phyloP scores from a whole-genome alignment of 2,888 invertebrate species.

The Caenorhabditis parvicauda region DNA sequence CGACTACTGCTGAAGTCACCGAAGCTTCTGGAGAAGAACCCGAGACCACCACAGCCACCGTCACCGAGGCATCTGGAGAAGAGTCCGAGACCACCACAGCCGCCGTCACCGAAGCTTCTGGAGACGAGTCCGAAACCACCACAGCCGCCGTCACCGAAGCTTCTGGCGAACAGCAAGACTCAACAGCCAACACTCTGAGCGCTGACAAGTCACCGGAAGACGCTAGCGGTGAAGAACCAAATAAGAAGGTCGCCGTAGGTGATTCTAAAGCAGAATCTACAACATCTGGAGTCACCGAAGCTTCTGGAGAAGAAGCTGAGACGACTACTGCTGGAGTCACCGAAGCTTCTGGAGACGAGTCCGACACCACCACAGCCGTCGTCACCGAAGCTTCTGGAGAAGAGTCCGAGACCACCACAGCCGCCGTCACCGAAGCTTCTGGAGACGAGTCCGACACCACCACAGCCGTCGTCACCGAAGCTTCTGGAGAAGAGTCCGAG shows the following conservation, averaged over 20 bases:
- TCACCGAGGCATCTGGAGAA: conserved; percentile 14
- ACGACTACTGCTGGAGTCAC: conserved; percentile 5
- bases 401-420: conserved; percentile 2
- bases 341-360: conserved; percentile 12
- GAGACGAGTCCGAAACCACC: conserved; percentile 7
- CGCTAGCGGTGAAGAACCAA: no score
- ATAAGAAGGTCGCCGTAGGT: no score
- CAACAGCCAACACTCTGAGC: no score
- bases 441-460: conserved; percentile 16
- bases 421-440: conserved; percentile 16
- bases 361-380: conserved; percentile 5
- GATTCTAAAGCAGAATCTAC: not conserved
- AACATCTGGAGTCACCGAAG: conserved; percentile 3
- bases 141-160: conserved; percentile 11
- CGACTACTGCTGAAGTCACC: conserved; percentile 8
- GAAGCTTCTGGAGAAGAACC: conserved; percentile 5
- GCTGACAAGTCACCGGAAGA: no score
- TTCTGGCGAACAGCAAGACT: conserved; percentile 7
- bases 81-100: conserved; percentile 2
- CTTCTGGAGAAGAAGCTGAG: conserved; percentile 8
- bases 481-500: conserved; percentile 7
- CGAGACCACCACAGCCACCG: conserved; percentile 13
- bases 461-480: conserved; percentile 1
- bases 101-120: conserved; percentile 6
- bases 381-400: conserved; percentile 9